Conservation (phyloP, 2,797 vertebrate genomes). For the Ficedula albicollis region DNA sequence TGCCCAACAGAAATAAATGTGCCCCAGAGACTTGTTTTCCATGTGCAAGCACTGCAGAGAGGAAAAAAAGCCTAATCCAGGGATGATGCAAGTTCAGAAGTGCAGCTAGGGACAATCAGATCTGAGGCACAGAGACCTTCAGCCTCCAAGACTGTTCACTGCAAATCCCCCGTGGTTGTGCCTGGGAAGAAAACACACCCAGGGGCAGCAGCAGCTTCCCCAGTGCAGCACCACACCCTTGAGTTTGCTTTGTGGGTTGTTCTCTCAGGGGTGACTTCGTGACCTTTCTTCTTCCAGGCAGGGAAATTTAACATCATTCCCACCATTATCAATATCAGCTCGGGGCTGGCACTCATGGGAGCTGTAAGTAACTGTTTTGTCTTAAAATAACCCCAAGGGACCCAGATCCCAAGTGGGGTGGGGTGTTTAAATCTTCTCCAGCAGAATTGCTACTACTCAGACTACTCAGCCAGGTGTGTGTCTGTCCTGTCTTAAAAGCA, state of each 20-base stretch:
- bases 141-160: neutral
- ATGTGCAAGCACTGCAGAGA: neutral
- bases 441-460: neutral
- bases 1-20: neutral
- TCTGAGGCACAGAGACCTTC: neutral
- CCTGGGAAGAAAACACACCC: neutral
- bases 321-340: constrained; percentile 91
- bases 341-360: constrained; percentile 91
- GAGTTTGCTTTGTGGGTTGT: neutral
- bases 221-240: neutral
- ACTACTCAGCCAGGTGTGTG: neutral
- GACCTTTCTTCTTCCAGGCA: constrained; percentile 80
- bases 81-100: neutral
- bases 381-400: neutral
- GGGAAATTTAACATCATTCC: constrained; percentile 95
- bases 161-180: neutral
- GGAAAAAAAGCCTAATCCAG: neutral
- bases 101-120: neutral
- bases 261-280: neutral
- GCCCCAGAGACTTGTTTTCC: neutral
- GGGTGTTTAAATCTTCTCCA: neutral
- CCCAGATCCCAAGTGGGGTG: neutral
- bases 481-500: neutral
- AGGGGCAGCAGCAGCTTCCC: neutral
- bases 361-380: constrained; percentile 80